A percentile compares a stretch with the other conserved stretches of the same genome.
Evolutionary conservation across 2,888 invertebrate species (phyloP).

Genomic region (Dryomyza anilis): DNA sequence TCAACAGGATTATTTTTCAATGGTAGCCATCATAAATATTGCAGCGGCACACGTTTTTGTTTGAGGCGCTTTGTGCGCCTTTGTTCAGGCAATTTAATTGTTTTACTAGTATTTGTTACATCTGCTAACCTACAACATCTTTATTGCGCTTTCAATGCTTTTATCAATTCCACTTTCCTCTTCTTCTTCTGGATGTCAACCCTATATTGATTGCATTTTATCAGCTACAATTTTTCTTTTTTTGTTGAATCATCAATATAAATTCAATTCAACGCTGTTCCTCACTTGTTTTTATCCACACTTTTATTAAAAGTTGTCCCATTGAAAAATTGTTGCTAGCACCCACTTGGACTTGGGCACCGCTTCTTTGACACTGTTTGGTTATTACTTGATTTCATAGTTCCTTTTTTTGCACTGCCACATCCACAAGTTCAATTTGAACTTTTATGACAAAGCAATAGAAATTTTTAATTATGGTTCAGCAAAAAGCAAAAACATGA

Average conservation of each 20-base stretch:
- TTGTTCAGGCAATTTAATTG: not conserved
- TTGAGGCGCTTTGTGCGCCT: not conserved
- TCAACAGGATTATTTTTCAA: too few species aligned
- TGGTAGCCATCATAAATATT: too few species aligned
- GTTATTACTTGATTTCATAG: not conserved
- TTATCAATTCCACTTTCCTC: too few species aligned
- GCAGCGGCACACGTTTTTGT: too few species aligned
- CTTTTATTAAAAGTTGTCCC: not conserved
- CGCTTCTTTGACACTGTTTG: not conserved
- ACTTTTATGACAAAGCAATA: slow-evolving; percentile 15
- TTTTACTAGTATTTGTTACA: too few species aligned
- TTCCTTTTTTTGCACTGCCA: not conserved
- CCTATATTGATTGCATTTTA: too few species aligned
- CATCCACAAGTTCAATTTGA: not conserved
- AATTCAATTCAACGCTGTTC: not conserved
- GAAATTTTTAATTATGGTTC: slow-evolving; percentile 18
- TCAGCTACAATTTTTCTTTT: not conserved
- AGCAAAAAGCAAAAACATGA: not conserved
- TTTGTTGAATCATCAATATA: slow-evolving; percentile 10
- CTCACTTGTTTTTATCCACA: not conserved
- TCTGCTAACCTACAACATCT: too few species aligned
- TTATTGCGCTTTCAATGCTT: too few species aligned
- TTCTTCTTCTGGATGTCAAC: not conserved
- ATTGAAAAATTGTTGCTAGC: too few species aligned
- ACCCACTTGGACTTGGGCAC: not conserved